Conservation (phyloP, 1,140 invertebrate species). For the Watersipora subatra region DNA sequence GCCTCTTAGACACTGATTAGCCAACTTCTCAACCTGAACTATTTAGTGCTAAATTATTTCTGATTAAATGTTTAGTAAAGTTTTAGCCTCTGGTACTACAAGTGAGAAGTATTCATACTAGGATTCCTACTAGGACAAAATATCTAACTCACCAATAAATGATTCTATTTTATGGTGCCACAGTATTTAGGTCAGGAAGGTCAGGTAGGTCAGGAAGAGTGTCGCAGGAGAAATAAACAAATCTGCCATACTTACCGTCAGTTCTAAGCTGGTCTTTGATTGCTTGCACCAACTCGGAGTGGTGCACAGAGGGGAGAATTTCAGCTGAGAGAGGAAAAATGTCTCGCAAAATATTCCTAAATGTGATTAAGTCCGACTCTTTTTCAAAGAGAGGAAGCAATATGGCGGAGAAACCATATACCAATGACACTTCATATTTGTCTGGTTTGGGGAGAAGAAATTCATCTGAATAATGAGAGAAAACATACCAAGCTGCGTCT, state of each 20-base stretch:
- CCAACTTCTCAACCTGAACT: too few species aligned
- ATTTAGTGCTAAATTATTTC: too few species aligned
- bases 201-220: too few species aligned
- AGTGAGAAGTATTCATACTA: too few species aligned
- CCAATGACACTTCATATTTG: conserved; percentile 21
- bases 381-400: conserved; percentile 16
- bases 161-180: too few species aligned
- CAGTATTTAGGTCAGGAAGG: too few species aligned
- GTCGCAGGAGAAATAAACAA: too few species aligned
- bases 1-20: too few species aligned
- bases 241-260: neutral
- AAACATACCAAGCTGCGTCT: neutral
- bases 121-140: too few species aligned
- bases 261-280: conserved; percentile 29
- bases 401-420: conserved; percentile 20
- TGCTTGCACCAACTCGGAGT: conserved; percentile 19
- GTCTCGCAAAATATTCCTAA: conserved; percentile 21
- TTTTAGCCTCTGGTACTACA: too few species aligned
- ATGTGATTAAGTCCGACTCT: conserved; percentile 16
- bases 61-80: too few species aligned
- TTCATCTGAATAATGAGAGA: neutral
- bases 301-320: conserved; percentile 8
- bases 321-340: conserved; percentile 22
- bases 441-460: neutral
- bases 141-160: too few species aligned